A percentile compares a stretch with the other conserved stretches of the same genome.
Conservation (phyloP, 2,113 vertebrate genomes). For the Hydrochoerus hydrochaeris region DNA sequence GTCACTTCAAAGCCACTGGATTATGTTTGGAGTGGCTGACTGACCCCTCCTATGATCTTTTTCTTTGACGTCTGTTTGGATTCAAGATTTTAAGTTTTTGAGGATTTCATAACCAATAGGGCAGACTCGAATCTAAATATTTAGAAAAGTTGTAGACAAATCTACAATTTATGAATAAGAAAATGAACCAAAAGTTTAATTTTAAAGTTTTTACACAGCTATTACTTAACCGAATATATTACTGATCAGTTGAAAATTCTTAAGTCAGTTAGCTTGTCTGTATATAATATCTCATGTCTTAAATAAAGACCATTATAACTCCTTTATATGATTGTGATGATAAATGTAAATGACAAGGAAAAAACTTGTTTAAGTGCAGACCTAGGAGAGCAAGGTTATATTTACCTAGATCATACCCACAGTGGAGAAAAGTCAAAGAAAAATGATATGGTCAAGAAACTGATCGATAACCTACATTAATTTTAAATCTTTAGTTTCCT, state of each 20-base stretch:
- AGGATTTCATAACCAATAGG: neutral
- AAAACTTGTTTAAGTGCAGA: neutral
- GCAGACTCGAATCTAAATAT: neutral
- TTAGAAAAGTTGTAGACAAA: neutral
- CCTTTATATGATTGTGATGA: neutral
- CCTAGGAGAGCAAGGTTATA: neutral
- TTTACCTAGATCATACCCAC: neutral
- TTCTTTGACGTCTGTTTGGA: neutral
- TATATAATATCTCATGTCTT: neutral
- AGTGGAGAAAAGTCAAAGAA: neutral
- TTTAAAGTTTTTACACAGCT: conserved; percentile 25
- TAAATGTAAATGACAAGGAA: conserved; percentile 41
- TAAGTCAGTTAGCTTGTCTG: neutral
- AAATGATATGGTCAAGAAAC: neutral
- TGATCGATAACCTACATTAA: neutral
- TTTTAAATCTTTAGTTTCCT: neutral
- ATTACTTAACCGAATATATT: neutral
- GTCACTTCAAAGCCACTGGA: neutral
- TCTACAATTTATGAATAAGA: neutral
- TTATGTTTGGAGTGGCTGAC: neutral
- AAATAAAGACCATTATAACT: conserved; percentile 20
- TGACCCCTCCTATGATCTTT: neutral
- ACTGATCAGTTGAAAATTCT: neutral
- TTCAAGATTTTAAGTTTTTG: neutral
- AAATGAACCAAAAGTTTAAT: neutral